These are phyloP conservation scores for Pithys albifrons DNA, from an alignment of 2,113 vertebrate species.

Conservation along the genomic window DNA sequence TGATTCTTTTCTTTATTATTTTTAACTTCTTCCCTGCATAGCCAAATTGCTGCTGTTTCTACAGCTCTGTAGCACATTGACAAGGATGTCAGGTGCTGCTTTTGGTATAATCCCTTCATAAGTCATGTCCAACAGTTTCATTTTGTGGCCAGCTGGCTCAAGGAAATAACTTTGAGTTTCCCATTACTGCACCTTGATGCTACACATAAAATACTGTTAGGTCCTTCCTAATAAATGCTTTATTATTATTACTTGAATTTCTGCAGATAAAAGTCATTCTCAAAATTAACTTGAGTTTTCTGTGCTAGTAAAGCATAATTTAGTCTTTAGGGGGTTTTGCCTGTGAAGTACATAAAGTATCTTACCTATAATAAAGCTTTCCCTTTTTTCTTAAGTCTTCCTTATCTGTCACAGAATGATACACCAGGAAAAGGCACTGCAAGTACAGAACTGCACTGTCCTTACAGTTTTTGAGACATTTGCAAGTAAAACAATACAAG, in stretches of 20 bases:
- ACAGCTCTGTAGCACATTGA: neutral
- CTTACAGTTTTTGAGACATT: rapidly evolving
- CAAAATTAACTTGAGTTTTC: neutral
- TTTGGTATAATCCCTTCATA: neutral
- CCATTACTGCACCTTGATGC: neutral
- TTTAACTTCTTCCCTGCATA: neutral
- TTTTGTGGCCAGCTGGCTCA: neutral
- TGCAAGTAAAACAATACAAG: neutral
- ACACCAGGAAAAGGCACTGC: neutral
- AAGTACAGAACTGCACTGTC: neutral
- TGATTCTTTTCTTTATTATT: neutral
- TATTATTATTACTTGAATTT: neutral
- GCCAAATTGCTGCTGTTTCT: neutral
- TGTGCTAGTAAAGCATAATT: neutral
- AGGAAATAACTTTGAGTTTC: neutral
- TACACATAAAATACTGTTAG: neutral
- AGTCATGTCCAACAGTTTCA: neutral
- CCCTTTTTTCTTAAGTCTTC: neutral
- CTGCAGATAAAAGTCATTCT: neutral
- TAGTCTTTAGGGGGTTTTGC: neutral
- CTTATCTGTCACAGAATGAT: neutral
- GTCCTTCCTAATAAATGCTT: neutral
- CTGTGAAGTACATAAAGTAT: neutral
- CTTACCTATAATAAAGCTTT: neutral
- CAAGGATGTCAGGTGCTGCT: neutral